Percentiles rank a stretch among this genome's conserved stretches.
These are phyloP conservation scores for Acronicta psi DNA, from an alignment of 2,888 invertebrate genomes.

Conservation along the genomic window DNA sequence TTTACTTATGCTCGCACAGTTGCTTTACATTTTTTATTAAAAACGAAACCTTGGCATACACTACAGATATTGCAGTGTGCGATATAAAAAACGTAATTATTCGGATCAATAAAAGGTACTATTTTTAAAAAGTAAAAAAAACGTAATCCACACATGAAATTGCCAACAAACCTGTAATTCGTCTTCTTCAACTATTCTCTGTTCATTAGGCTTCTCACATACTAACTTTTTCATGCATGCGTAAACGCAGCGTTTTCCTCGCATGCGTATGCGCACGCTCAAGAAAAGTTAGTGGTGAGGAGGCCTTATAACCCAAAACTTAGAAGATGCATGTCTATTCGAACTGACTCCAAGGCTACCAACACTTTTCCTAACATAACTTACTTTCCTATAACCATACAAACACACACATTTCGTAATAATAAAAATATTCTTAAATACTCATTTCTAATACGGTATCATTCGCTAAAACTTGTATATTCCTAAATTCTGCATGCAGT, in stretches of 20 bases:
- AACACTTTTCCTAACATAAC: slow-evolving; percentile 11
- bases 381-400: slow-evolving; percentile 30
- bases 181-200: not conserved
- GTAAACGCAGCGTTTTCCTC: no score
- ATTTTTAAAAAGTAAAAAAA: slow-evolving; percentile 17
- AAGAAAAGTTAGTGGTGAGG: no score
- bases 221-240: no score
- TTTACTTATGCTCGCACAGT: slow-evolving; percentile 67
- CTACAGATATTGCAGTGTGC: slow-evolving; percentile 53
- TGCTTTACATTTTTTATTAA: slow-evolving; percentile 54
- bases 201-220: no score
- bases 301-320: not conserved
- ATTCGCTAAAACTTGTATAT: slow-evolving; percentile 6
- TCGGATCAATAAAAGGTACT: not conserved
- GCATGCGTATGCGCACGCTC: no score
- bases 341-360: not conserved
- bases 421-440: slow-evolving; percentile 37
- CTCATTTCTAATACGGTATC: not conserved
- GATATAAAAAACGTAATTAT: not conserved
- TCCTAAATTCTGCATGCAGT: slow-evolving; percentile 43
- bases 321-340: not conserved
- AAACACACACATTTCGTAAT: slow-evolving; percentile 22
- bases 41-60: slow-evolving; percentile 49
- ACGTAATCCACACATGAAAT: slow-evolving; percentile 19
- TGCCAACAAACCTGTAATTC: slow-evolving; percentile 8